phyloP scores from a whole-genome alignment of 2,888 invertebrate species.

The Blastobasis lacticolella region DNA sequence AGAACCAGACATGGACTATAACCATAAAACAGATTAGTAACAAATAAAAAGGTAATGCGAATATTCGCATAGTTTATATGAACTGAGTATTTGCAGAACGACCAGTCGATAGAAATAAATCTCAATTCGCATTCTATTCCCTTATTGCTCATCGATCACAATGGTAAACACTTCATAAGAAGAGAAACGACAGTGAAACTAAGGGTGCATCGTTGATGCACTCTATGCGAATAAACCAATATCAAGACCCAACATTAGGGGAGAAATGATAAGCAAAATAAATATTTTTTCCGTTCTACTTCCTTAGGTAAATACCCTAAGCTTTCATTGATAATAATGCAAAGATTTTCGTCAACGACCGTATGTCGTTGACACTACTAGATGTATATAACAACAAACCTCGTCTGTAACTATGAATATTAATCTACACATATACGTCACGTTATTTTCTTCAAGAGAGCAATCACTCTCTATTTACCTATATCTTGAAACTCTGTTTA shows the following conservation, averaged over 20 bases:
- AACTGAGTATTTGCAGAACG: background rate
- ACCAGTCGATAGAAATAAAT: constrained; percentile 31
- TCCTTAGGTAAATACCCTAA: background rate
- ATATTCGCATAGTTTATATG: too few species aligned
- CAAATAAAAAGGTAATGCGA: too few species aligned
- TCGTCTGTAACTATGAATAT: too few species aligned
- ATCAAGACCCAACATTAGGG: constrained; percentile 21
- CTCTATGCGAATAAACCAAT: constrained; percentile 28
- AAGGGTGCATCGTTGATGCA: constrained; percentile 63
- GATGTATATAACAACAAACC: too few species aligned
- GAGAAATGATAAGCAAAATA: constrained; percentile 26
- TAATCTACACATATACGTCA: too few species aligned
- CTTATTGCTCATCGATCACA: constrained; percentile 46
- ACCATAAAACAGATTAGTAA: too few species aligned
- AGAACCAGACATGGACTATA: too few species aligned
- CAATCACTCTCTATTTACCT: too few species aligned
- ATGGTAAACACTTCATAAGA: constrained; percentile 40
- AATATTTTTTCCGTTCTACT: constrained; percentile 22
- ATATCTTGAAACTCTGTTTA: too few species aligned
- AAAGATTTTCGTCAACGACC: too few species aligned
- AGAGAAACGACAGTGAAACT: constrained; percentile 29
- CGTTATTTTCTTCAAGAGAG: too few species aligned
- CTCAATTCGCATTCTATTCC: constrained; percentile 48
- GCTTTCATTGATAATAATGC: background rate
- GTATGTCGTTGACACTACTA: too few species aligned